phyloP scores from a whole-genome alignment of 1,140 invertebrate genomes.

The Drosophila kepulauana region DNA sequence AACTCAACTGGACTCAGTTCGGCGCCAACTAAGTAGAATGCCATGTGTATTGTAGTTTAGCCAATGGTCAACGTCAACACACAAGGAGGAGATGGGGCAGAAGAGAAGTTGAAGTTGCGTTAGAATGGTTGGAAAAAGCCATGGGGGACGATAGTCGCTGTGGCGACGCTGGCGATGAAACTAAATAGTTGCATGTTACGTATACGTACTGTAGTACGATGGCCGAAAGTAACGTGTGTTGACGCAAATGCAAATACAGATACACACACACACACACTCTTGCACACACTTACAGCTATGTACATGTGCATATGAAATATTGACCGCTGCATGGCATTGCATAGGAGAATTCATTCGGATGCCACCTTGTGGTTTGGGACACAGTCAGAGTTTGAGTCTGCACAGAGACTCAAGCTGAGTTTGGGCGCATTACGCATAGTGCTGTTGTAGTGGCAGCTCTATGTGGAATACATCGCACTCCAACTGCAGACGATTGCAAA shows the following conservation, averaged over 20 bases:
- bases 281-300: constrained; percentile 35
- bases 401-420: background rate
- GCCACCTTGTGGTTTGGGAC: constrained; percentile 29
- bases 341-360: constrained; percentile 60
- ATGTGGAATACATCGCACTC: background rate
- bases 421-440: constrained; percentile 18
- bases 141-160: constrained; percentile 30
- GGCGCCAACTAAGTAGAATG: constrained; percentile 67
- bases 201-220: constrained; percentile 71
- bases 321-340: constrained; percentile 66
- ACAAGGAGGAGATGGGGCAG: background rate
- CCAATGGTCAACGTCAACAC: constrained; percentile 31
- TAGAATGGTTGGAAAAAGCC: constrained; percentile 15
- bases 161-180: constrained; percentile 40
- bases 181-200: constrained; percentile 70
- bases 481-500: background rate
- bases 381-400: background rate
- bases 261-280: constrained; percentile 11
- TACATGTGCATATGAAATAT: constrained; percentile 76
- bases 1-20: constrained; percentile 14
- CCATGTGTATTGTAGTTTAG: constrained; percentile 47
- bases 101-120: background rate
- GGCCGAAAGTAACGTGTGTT: constrained; percentile 34
- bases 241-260: constrained; percentile 58
- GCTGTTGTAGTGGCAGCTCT: background rate